phyloP scores from a whole-genome alignment of 2,888 invertebrate genomes.

The Leptopilina myrica region DNA sequence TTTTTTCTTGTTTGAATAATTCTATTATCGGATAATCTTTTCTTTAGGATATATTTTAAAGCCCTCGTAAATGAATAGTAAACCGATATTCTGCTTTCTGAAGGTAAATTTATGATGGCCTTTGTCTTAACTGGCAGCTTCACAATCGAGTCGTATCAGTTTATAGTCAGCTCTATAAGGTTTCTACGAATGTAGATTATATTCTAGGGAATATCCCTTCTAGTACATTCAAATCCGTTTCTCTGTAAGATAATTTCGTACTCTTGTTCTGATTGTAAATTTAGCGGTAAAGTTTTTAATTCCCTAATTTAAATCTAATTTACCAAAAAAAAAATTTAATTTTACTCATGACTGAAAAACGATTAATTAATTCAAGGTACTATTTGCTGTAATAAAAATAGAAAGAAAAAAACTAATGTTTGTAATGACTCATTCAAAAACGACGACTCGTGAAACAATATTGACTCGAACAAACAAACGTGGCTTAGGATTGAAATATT shows the following conservation, averaged over 20 bases:
- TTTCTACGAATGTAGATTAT: slow-evolving; percentile 7
- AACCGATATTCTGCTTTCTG: slow-evolving; percentile 45
- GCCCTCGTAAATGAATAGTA: slow-evolving; percentile 52
- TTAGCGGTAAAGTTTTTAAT: not conserved
- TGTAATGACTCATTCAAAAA: slow-evolving; percentile 28
- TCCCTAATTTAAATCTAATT: too few species aligned
- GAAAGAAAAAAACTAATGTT: not conserved
- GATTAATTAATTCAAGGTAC: not conserved
- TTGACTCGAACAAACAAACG: slow-evolving; percentile 24
- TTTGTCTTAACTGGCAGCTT: slow-evolving; percentile 2
- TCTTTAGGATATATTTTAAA: slow-evolving; percentile 48
- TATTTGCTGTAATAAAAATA: not conserved
- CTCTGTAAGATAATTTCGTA: not conserved
- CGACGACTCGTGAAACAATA: slow-evolving; percentile 12
- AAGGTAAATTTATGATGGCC: slow-evolving; percentile 1
- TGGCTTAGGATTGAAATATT: slow-evolving; percentile 39
- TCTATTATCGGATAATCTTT: not conserved
- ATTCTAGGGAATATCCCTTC: not conserved
- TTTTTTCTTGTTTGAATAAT: not conserved
- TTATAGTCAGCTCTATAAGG: slow-evolving; percentile 1
- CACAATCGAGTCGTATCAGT: slow-evolving; percentile 28
- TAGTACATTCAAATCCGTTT: not conserved
- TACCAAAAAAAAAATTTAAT: too few species aligned
- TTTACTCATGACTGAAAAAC: too few species aligned
- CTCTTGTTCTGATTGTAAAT: too few species aligned